A percentile compares a stretch with the other conserved stretches of the same genome.
Conservation (phyloP, 2,113 vertebrate genomes). For the Arenaria interpres region DNA sequence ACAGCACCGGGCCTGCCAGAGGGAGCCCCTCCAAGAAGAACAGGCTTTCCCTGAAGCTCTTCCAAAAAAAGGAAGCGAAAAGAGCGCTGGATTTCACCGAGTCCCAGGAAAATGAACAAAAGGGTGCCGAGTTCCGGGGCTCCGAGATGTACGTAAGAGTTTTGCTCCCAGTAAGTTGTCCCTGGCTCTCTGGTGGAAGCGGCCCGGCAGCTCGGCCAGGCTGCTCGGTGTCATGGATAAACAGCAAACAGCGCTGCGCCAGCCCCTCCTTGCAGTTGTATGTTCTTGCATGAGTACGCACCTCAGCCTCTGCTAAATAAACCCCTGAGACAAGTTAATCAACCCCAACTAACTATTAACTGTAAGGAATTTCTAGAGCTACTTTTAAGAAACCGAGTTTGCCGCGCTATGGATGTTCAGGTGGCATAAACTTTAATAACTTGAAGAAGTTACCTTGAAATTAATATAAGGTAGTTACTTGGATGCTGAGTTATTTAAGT, state of each 20-base stretch:
- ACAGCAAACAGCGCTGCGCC: background rate
- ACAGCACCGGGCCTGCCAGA: constrained; percentile 73
- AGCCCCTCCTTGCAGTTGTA: rapidly evolving
- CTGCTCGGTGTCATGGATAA: rapidly evolving
- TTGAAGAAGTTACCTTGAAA: background rate
- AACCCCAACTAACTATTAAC: rapidly evolving
- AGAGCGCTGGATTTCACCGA: constrained; percentile 91
- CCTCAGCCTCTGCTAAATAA: rapidly evolving
- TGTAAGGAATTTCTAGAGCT: rapidly evolving
- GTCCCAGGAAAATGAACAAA: constrained; percentile 80
- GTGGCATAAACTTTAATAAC: background rate
- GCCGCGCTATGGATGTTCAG: rapidly evolving
- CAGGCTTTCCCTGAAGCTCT: constrained; percentile 91
- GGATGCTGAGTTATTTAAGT: no score
- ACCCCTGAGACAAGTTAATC: background rate
- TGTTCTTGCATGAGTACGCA: rapidly evolving
- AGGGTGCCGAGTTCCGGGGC: constrained; percentile 67
- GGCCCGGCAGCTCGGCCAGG: background rate
- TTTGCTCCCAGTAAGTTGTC: background rate
- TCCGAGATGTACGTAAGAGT: constrained; percentile 78
- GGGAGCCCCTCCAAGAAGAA: constrained; percentile 88
- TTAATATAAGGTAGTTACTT: background rate
- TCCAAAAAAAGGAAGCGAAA: constrained; percentile 95
- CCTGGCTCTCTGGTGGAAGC: rapidly evolving
- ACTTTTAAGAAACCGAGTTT: background rate